Evolutionary conservation across 2,797 vertebrate species (phyloP).

Genomic region (Sternotherus odoratus): DNA sequence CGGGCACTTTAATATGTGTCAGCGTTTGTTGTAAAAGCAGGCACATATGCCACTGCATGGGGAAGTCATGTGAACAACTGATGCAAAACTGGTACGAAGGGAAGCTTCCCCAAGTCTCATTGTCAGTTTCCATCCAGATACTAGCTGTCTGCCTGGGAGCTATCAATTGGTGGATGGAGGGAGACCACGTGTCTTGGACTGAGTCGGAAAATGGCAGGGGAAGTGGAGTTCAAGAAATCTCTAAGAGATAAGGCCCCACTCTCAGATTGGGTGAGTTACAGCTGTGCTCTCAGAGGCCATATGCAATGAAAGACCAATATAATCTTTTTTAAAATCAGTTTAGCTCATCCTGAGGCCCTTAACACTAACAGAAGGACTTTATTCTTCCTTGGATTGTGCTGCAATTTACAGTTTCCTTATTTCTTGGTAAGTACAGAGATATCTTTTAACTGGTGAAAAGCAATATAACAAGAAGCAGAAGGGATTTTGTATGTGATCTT

Average conservation of each 20-base stretch:
- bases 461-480: not conserved
- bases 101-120: not conserved
- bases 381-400: not conserved
- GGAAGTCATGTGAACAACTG: not conserved
- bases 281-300: not conserved
- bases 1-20: not conserved
- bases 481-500: not conserved
- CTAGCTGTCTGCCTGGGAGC: not conserved
- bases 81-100: not conserved
- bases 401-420: not conserved
- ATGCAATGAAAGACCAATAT: not conserved
- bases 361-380: not conserved
- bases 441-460: not conserved
- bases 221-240: not conserved
- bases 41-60: no score
- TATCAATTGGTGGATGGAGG: not conserved
- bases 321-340: not conserved
- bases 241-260: not conserved
- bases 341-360: fast-evolving
- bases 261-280: not conserved
- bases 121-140: not conserved
- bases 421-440: not conserved
- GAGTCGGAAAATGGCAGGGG: not conserved
- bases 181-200: not conserved
- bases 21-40: not conserved